Evolutionary conservation across 1,140 invertebrate species (phyloP).

Genomic region (Apis cerana): DNA sequence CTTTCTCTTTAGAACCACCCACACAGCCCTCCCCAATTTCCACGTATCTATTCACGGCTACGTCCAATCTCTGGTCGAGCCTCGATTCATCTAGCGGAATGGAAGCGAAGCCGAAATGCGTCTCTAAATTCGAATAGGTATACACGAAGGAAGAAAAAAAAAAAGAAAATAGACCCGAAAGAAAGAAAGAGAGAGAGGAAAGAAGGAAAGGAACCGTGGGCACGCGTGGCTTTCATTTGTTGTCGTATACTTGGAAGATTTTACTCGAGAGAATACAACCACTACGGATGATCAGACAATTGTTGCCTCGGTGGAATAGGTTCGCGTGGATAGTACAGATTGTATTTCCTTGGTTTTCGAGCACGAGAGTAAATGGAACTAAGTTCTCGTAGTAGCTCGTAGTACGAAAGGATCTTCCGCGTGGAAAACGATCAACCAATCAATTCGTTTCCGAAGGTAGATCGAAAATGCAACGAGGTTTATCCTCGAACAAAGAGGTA

Average conservation of each 20-base stretch:
- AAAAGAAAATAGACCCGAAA: not conserved
- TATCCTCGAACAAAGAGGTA: not conserved
- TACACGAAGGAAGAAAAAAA: not conserved
- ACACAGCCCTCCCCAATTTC: not conserved
- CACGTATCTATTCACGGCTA: conserved; percentile 52
- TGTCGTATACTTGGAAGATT: too few species aligned
- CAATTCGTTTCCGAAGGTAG: not conserved
- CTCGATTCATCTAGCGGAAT: conserved; percentile 55
- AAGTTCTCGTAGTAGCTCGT: too few species aligned
- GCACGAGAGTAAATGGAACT: not conserved
- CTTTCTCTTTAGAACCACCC: conserved; percentile 10
- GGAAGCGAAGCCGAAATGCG: conserved; percentile 26
- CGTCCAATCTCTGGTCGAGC: conserved; percentile 43
- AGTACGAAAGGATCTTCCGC: too few species aligned
- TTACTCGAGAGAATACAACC: not conserved
- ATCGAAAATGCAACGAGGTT: not conserved
- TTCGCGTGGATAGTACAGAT: conserved; percentile 1
- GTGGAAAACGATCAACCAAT: not conserved
- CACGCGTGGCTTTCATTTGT: not conserved
- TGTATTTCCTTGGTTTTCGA: not conserved
- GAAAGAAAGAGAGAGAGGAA: not conserved
- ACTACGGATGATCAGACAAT: conserved; percentile 16
- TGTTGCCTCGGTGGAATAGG: not conserved
- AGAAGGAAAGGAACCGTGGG: not conserved
- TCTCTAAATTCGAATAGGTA: conserved; percentile 40